Base-by-base conservation (phyloP, 2,888 invertebrate species). In the Marronus borbonicus region DNA sequence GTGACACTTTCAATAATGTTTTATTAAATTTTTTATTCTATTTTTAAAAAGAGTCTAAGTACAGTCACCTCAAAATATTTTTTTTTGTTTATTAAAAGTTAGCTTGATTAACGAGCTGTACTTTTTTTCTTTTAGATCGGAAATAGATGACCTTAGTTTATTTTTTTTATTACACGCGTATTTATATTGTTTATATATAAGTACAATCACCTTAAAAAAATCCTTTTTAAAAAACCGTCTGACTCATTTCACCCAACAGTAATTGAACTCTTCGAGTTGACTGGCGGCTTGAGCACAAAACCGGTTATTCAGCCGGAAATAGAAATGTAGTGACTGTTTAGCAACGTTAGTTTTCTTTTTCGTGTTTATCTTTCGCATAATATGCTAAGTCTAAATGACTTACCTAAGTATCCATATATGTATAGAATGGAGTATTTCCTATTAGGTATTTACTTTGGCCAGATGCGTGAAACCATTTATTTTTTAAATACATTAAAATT, bases 221-320 rank as follows among this genome's bases (percentile, higher is more conserved):
- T 68, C 2, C 20, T 50, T 50, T n/a, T 49, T 49, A 68, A 49
- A 55, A 55, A 55, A 8, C 49, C 3, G 28, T 65, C 39, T 39
- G 65, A 68, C 68, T 50, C 20, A 68, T 31, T 31, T 31, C 31
- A 31, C 31, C n/a, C 28, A 28, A 2, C 65, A 66, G 44, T 28
- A 44, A 44, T 17, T 24, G 68, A 68, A 68, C 68, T 49, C 14
- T n/a, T 17, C 12, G 36, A 28, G 20, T 20, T n/a, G 17, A 66
- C 28, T n/a, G 17, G 50, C 49, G 20, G 44, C 49, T 20, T 24
- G 10, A 20, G 20, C 49, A 14, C 49, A 50, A 60, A 60, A 68
- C 68, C 49, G 50, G 68, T 68, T 68, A 31, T 68, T 49, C n/a
- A 20, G 49, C 12, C 68, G 68, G 68, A 68, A 68, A 68, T 68